These are phyloP conservation scores for Taurulus bubalis DNA, from an alignment of 2,113 vertebrate genomes.

Conservation along the genomic window DNA sequence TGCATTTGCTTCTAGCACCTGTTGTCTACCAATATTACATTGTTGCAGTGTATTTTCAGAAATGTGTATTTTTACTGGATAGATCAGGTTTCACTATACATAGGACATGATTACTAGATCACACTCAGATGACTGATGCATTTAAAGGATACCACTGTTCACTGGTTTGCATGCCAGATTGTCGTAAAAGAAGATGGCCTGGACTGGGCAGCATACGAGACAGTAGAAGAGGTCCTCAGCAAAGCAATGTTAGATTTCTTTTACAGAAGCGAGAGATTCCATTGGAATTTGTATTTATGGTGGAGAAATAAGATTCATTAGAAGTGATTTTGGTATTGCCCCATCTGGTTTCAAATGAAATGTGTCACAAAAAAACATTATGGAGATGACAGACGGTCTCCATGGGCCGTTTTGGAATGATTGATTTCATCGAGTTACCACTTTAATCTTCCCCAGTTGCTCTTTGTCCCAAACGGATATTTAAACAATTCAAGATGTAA, in stretches of 20 bases:
- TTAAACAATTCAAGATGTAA: conserved; percentile 52
- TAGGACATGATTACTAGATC: conserved; percentile 42
- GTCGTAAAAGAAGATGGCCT: conserved; percentile 40
- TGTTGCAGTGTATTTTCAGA: conserved; percentile 68
- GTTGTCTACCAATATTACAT: conserved; percentile 58
- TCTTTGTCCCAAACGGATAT: conserved; percentile 50
- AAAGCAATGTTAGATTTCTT: conserved; percentile 33
- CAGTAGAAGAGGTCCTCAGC: conserved; percentile 58
- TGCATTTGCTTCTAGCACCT: conserved; percentile 71
- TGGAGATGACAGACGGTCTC: neutral
- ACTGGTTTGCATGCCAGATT: conserved; percentile 54
- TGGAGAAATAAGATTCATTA: neutral
- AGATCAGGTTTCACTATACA: conserved; percentile 65
- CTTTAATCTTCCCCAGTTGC: conserved; percentile 5
- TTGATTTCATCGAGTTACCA: neutral
- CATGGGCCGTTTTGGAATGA: neutral
- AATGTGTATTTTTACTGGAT: conserved; percentile 75
- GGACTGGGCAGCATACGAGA: conserved; percentile 11
- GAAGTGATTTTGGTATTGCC: neutral
- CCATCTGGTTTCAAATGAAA: neutral
- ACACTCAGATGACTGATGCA: conserved; percentile 44
- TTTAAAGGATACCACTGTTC: conserved; percentile 57
- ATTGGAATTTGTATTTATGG: conserved; percentile 26
- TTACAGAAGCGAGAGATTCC: conserved; percentile 34
- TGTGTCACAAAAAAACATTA: neutral